Conservation (phyloP, 2,888 invertebrate genomes). For the Microctonus aethiopoides region DNA sequence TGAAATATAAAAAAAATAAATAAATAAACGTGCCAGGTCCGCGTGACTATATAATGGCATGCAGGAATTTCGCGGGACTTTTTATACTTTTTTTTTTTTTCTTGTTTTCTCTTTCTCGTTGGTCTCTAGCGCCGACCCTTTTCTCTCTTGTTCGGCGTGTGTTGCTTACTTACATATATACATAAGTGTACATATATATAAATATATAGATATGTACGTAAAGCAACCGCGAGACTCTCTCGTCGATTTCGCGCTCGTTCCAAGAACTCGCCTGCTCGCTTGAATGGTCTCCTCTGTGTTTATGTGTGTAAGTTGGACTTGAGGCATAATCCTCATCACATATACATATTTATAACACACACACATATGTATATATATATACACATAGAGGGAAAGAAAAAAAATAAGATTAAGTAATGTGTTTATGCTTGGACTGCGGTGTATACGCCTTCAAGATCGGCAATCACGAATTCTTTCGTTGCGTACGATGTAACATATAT, state of each 20-base stretch:
- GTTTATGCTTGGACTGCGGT: constrained; percentile 1
- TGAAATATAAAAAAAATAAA: not conserved
- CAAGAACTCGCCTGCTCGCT: constrained; percentile 32
- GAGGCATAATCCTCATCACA: not conserved
- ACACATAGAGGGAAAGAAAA: not conserved
- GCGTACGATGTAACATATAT: not conserved
- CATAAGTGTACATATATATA: no score
- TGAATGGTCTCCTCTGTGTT: constrained; percentile 40
- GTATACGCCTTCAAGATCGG: not conserved
- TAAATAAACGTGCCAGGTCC: not conserved
- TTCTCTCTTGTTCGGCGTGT: constrained; percentile 24
- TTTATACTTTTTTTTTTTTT: not conserved
- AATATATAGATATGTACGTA: no score
- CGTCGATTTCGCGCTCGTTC: constrained; percentile 41
- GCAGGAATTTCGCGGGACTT: constrained; percentile 43
- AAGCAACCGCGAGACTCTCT: constrained; percentile 36
- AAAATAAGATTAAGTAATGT: constrained; percentile 16
- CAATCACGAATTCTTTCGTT: constrained; percentile 3
- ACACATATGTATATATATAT: not conserved
- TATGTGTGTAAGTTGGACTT: not conserved
- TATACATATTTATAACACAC: not conserved
- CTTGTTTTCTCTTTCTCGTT: not conserved
- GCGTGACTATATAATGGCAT: constrained; percentile 41
- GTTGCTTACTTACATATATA: constrained; percentile 6
- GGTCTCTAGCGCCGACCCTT: constrained; percentile 17